phyloP scores from a whole-genome alignment of 2,888 invertebrate species.

The Nomada fucata region DNA sequence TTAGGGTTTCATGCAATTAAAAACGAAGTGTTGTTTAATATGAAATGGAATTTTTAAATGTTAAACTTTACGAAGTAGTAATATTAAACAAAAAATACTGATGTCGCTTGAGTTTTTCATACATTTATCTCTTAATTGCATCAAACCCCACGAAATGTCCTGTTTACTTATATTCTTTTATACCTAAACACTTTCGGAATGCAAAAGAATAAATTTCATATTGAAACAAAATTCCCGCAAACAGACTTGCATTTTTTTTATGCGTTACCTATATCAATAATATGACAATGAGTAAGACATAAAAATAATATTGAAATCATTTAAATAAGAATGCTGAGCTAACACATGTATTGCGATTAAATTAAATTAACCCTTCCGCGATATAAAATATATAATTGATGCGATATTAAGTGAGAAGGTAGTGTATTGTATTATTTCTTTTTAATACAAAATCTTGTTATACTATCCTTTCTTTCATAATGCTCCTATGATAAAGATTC shows the following conservation, averaged over 20 bases:
- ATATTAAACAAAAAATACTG: background rate
- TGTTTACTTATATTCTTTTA: conserved; percentile 31
- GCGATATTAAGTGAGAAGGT: background rate
- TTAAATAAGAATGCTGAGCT: background rate
- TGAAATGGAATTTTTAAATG: background rate
- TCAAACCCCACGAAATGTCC: conserved; percentile 24
- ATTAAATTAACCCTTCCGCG: background rate
- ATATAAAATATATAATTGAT: background rate
- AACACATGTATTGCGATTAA: background rate
- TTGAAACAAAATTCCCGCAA: conserved; percentile 19
- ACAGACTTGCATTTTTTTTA: background rate
- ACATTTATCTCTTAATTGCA: conserved; percentile 9
- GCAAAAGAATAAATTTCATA: conserved; percentile 32
- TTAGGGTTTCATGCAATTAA: conserved; percentile 10
- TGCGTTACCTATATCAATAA: background rate
- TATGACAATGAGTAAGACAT: background rate
- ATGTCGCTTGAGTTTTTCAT: background rate
- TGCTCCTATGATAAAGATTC: conserved; percentile 55
- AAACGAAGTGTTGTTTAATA: background rate
- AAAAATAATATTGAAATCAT: background rate
- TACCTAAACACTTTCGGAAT: conserved; percentile 20
- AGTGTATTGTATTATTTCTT: conserved; percentile 9
- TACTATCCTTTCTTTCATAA: conserved; percentile 27
- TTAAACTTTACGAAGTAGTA: too few relatives aligned
- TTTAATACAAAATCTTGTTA: conserved; percentile 54